Base-by-base conservation (phyloP, 1,140 invertebrate species). In the Dryas iulia region DNA sequence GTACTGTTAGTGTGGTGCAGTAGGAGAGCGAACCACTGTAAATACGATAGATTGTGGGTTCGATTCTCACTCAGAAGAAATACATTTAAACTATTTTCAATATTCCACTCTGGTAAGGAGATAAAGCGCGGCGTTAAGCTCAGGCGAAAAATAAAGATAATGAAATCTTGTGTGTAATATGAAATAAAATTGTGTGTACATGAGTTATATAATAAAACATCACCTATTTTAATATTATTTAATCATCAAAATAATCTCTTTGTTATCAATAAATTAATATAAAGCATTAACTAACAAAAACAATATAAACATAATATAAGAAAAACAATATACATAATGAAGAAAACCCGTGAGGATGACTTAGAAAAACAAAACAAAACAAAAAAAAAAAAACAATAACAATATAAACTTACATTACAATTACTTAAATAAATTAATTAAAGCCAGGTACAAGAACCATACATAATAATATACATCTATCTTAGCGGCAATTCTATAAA, bases 391-490 rank as follows among this genome's bases (percentile, higher is more conserved):
- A 71, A 35, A 74, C 56, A 64, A 66, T 66, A 64, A 63, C 31
- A 26, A 59, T 61, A 59, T 56, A 77, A 74, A 75, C 79, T 83
- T 79, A 82, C 62, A 81, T 69, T 74, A 39, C n/a, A n/a, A n/a
- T n/a, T 67, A 81, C 77, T 84, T 84, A 87, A 71, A 77, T 68
- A 76, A 53, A 69, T 62, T 72, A 83, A 89, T 89, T 88, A 90
- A 88, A 88, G 86, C 86, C 87, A 88, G 78, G 81, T 82, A 88
- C 80, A 53, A 59, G 71, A 69, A 73, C 69, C 65, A 72, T 66
- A 81, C 71, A 82, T 59, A 77, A 69, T 64, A 18, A 28, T 33
- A 28, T 66, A 66, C 28, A 56, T 56, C 69, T 72, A 72, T 59
- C 58, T 65, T 71, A 71, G 56, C 28, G 14, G 39, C 39, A 47